A percentile compares a stretch with the other conserved stretches of the same genome.
These are phyloP conservation scores for Linnaemya tessellans DNA, from an alignment of 2,888 invertebrate species.

Conservation along the genomic window DNA sequence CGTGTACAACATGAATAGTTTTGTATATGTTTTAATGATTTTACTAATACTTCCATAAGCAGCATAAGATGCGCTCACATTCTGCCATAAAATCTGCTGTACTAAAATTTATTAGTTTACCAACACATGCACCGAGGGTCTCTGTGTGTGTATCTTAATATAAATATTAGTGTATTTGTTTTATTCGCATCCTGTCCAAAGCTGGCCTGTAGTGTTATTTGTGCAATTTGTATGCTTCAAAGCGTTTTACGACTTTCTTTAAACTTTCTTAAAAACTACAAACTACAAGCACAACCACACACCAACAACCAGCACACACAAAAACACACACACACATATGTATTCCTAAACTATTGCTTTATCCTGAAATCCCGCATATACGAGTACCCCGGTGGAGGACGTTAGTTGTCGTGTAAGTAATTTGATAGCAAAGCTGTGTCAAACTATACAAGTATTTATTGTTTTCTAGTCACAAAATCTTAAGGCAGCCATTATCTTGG, in stretches of 20 bases:
- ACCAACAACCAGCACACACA: no score
- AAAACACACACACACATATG: not conserved
- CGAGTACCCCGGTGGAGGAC: not conserved
- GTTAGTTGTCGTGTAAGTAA: conserved; percentile 52
- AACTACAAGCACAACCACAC: conserved; percentile 29
- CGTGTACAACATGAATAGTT: not conserved
- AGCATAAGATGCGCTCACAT: not conserved
- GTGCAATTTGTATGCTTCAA: conserved; percentile 82
- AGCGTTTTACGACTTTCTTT: conserved; percentile 80
- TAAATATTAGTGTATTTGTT: conserved; percentile 28
- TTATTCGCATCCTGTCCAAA: conserved; percentile 37
- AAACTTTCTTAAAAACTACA: conserved; percentile 66
- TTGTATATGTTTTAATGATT: conserved; percentile 46
- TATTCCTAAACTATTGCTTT: conserved; percentile 41
- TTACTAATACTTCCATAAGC: conserved; percentile 40
- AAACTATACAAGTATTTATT: conserved; percentile 77
- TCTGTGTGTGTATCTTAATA: conserved; percentile 1
- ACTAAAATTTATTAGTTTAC: conserved; percentile 14
- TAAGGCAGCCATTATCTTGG: conserved; percentile 60
- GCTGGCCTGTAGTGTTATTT: conserved; percentile 76
- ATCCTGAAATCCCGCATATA: conserved; percentile 40
- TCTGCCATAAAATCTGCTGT: not conserved
- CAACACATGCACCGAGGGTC: not conserved
- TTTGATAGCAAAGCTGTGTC: conserved; percentile 76
- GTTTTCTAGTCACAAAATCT: conserved; percentile 54